Base-by-base conservation (phyloP, 2,113 vertebrate species). In the Fulica atra region DNA sequence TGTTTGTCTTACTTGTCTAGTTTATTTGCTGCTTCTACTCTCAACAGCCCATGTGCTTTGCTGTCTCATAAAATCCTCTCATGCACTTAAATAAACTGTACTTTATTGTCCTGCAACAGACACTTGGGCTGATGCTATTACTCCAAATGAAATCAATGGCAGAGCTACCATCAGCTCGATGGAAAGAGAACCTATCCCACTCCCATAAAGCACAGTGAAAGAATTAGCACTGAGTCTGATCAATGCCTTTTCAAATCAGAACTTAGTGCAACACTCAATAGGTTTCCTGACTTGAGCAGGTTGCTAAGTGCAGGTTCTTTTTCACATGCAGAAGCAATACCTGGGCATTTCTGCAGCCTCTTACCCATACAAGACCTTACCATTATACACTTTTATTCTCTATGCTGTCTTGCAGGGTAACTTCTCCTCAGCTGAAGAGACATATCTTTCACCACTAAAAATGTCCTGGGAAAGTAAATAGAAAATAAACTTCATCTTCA, bases 51-150 rank as follows among this genome's bases (percentile, higher is more conserved):
- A 21, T 46, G 72, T 72, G 82, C 60, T 88, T 90, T 13, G 4
- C 72, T 93, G 76, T 79, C 92, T 96, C 20, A 0, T 95, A 94
- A 97, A 95, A 96, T 86, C 72, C 48, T 95, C 95, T 95, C 81
- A 83, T 94, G 86, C 89, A 94, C 92, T 96, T 94, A 95, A 90
- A 89, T 90, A 96, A 95, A 95, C 83, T 93, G 92, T 93, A 72
- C 53, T 96, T 96, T 96, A 95, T 92, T 96, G 92, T 92, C 80
- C 90, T 95, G 90, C 83, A 93, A 86, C 70, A 96, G 88, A 92
- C 80, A 74, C 93, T 96, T 93, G 69, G 83, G 72, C 65, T 90
- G 93, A 93, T 86, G 88, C 90, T 92, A 90, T 96, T 96, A 94
- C 86, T 96, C 72, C 83, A 92, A 88, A 94, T 93, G 57, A 93